These are phyloP conservation scores for Leucoraja ocellata DNA, from an alignment of 2,797 vertebrate genomes.

Conservation along the genomic window DNA sequence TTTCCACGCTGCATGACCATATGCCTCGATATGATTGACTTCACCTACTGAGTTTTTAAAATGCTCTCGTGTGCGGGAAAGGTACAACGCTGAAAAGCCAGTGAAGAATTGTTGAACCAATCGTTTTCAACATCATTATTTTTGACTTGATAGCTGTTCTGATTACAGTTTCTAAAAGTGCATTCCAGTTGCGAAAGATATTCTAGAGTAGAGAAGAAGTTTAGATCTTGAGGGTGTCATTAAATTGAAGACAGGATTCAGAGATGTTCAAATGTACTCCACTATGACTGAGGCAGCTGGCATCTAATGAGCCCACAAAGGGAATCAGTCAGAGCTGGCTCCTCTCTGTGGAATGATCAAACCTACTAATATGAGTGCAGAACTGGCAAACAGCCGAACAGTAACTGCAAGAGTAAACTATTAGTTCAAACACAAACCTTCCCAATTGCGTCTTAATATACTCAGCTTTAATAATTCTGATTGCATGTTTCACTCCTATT, in stretches of 20 bases:
- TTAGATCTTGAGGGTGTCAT: neutral
- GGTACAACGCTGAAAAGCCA: neutral
- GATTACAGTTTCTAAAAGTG: neutral
- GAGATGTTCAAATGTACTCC: neutral
- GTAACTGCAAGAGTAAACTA: neutral
- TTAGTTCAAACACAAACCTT: neutral
- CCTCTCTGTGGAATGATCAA: neutral
- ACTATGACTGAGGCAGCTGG: neutral
- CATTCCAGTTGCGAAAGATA: neutral
- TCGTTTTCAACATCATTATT: neutral
- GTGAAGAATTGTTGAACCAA: neutral
- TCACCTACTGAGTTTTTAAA: neutral
- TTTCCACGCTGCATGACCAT: too few relatives aligned
- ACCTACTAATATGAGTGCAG: constrained; percentile 22
- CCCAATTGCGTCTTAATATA: neutral
- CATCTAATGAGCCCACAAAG: constrained; percentile 34
- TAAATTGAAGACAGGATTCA: neutral
- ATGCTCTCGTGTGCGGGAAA: neutral
- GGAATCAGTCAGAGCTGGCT: neutral
- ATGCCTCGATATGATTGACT: neutral
- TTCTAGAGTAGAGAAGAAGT: neutral
- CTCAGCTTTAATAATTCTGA: neutral
- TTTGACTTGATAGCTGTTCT: neutral
- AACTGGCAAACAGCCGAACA: neutral
- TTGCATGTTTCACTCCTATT: neutral